Evolutionary conservation across 2,888 invertebrate species (phyloP).

Genomic region (Anarsia innoxiella): DNA sequence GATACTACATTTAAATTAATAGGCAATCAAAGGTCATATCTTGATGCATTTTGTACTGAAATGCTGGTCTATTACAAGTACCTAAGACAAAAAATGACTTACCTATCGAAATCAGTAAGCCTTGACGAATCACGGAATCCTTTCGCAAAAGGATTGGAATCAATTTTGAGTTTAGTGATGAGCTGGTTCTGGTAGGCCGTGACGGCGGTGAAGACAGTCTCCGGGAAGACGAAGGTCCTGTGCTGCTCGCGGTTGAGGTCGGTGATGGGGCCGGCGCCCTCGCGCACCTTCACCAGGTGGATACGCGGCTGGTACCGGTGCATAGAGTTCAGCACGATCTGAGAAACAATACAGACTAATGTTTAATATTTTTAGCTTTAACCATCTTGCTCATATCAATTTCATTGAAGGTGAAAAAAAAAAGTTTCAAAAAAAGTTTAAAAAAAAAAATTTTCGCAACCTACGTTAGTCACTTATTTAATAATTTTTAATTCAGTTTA

Average conservation of each 20-base stretch:
- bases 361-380: too few relatives aligned
- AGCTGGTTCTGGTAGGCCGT: constrained; percentile 99
- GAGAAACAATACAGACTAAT: constrained; percentile 47
- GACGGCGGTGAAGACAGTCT: constrained; percentile 98
- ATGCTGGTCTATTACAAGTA: too few relatives aligned
- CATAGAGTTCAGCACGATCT: constrained; percentile 99
- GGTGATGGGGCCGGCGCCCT: constrained; percentile 81
- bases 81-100: constrained; percentile 29
- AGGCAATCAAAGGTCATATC: too few relatives aligned
- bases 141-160: constrained; percentile 98
- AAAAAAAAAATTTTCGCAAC: too few relatives aligned
- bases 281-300: constrained; percentile 88
- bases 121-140: constrained; percentile 97
- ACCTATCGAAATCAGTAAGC: constrained; percentile 94
- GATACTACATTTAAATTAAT: too few relatives aligned
- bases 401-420: too few relatives aligned
- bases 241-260: constrained; percentile 94
- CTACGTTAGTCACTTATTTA: too few relatives aligned
- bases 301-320: constrained; percentile 99
- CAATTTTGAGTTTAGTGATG: constrained; percentile 98
- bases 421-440: too few relatives aligned
- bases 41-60: too few relatives aligned
- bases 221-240: constrained; percentile 96
- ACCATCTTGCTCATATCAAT: too few relatives aligned
- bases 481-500: too few relatives aligned